phyloP scores from a whole-genome alignment of 2,113 vertebrate genomes.

The Poecile atricapillus region DNA sequence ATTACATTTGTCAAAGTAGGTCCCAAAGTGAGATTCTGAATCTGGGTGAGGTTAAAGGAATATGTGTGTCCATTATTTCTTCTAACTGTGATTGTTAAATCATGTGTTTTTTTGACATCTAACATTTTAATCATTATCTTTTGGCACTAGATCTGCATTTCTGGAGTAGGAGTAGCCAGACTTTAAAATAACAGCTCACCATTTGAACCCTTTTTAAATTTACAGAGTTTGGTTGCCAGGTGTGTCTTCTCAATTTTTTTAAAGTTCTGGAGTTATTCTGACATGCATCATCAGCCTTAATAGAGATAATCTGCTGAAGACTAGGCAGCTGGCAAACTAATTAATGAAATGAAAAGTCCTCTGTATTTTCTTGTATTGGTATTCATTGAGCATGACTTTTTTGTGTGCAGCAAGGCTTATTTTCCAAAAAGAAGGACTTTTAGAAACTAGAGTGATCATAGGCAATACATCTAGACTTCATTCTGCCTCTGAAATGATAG shows the following conservation, averaged over 20 bases:
- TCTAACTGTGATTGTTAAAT: background rate
- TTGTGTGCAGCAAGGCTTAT: background rate
- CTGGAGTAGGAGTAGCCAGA: constrained; percentile 11
- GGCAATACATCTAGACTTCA: background rate
- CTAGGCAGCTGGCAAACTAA: background rate
- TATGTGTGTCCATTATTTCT: background rate
- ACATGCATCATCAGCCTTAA: background rate
- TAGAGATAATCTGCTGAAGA: background rate
- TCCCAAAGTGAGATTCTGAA: background rate
- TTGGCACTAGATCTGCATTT: constrained; percentile 8
- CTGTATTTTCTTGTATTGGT: background rate
- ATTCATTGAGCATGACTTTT: background rate
- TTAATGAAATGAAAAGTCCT: background rate
- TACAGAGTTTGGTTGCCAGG: background rate
- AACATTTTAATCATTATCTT: background rate
- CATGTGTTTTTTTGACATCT: background rate
- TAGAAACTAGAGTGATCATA: background rate
- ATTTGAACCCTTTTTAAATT: background rate
- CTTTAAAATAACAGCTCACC: constrained; percentile 4
- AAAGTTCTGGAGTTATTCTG: background rate
- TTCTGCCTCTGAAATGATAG: background rate
- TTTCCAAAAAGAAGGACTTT: background rate
- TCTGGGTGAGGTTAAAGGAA: background rate
- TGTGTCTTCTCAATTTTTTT: background rate
- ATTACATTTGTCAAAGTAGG: background rate